A percentile compares a stretch with the other conserved stretches of the same genome.
Evolutionary conservation across 2,797 vertebrate species (phyloP).

Genomic region (Discoglossus pictus): DNA sequence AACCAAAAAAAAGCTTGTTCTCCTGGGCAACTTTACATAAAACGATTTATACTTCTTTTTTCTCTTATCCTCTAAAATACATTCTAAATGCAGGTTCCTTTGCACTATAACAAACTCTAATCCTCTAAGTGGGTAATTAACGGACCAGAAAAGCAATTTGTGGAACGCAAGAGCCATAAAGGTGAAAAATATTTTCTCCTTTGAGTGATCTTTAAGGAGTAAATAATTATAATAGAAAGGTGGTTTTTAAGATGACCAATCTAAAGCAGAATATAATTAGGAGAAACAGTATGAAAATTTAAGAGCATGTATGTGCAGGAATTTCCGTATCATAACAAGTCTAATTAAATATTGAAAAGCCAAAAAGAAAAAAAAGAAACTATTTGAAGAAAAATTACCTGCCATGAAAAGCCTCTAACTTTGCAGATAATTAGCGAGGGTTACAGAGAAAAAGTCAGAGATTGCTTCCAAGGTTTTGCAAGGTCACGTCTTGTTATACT

Average conservation of each 20-base stretch:
- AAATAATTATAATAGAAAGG: slow-evolving; percentile 76
- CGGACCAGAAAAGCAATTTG: slow-evolving; percentile 73
- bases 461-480: slow-evolving; percentile 67
- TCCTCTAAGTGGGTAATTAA: slow-evolving; percentile 77
- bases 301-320: slow-evolving; percentile 66
- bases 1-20: slow-evolving; percentile 54
- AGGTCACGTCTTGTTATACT: slow-evolving; percentile 73
- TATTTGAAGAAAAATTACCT: slow-evolving; percentile 75
- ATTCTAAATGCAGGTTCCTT: slow-evolving; percentile 64
- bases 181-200: slow-evolving; percentile 70
- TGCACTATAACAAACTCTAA: slow-evolving; percentile 68
- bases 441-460: slow-evolving; percentile 60
- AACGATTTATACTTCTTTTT: slow-evolving; percentile 56
- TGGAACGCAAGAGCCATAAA: slow-evolving; percentile 70
- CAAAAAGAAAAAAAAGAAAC: slow-evolving; percentile 64
- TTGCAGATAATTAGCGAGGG: slow-evolving; percentile 76
- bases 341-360: slow-evolving; percentile 84
- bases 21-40: slow-evolving; percentile 58
- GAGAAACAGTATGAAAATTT: slow-evolving; percentile 64
- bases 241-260: slow-evolving; percentile 71
- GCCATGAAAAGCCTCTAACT: slow-evolving; percentile 69
- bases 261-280: slow-evolving; percentile 75
- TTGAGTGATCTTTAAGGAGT: slow-evolving; percentile 76
- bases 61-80: slow-evolving; percentile 65
- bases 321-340: slow-evolving; percentile 70